Conservation (phyloP, 2,888 invertebrate genomes). For the Clanis bilineata region DNA sequence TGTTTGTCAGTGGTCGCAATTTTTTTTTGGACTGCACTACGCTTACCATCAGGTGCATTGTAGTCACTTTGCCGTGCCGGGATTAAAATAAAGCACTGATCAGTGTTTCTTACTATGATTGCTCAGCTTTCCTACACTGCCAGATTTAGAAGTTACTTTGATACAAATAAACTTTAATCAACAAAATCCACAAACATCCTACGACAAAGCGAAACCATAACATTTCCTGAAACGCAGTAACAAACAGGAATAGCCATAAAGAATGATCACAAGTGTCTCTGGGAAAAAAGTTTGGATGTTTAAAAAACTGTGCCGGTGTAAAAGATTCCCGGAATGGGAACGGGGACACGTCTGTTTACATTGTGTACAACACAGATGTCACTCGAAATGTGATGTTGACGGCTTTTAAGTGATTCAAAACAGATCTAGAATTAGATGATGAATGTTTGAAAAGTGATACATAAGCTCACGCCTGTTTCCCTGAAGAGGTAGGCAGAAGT, state of each 20-base stretch:
- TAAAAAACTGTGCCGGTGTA: constrained; percentile 53
- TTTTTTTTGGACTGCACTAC: too few relatives aligned
- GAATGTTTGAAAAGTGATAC: too few relatives aligned
- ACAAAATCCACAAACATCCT: neutral
- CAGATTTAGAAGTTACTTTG: neutral
- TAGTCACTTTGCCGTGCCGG: too few relatives aligned
- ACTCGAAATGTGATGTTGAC: constrained; percentile 43
- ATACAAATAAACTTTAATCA: neutral
- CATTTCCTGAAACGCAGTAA: neutral
- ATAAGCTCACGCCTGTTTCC: too few relatives aligned
- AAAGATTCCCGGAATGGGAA: constrained; percentile 74
- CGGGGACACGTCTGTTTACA: constrained; percentile 73
- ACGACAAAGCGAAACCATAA: neutral
- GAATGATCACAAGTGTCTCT: constrained; percentile 61
- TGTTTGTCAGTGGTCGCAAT: too few relatives aligned
- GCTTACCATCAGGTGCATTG: too few relatives aligned
- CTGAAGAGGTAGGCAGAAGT: too few relatives aligned
- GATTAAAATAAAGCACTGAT: too few relatives aligned
- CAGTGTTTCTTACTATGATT: too few relatives aligned
- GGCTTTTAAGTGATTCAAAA: constrained; percentile 16
- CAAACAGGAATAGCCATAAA: constrained; percentile 47
- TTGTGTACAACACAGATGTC: constrained; percentile 65
- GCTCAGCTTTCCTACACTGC: too few relatives aligned
- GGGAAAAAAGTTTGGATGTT: constrained; percentile 60
- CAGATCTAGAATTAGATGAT: neutral